Percentiles rank a stretch among this genome's conserved stretches.
These are phyloP conservation scores for Anthrax anthrax DNA, from an alignment of 2,888 invertebrate species.

Conservation along the genomic window DNA sequence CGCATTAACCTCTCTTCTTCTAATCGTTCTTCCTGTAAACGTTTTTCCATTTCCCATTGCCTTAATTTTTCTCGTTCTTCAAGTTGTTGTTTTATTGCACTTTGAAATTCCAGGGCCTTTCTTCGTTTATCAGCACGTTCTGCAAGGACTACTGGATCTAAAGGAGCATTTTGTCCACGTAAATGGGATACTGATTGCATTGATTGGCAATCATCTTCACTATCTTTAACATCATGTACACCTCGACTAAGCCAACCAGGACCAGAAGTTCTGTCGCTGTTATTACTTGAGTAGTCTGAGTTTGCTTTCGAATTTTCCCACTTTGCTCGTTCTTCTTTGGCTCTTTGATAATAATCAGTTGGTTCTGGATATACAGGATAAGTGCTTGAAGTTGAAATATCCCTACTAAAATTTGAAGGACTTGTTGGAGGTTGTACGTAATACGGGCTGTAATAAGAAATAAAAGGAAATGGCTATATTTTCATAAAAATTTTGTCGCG, in stretches of 20 bases:
- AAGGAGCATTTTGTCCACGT: constrained; percentile 72
- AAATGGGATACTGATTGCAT: constrained; percentile 46
- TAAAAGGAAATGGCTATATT: not conserved
- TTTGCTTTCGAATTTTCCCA: constrained; percentile 52
- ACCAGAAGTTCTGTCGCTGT: constrained; percentile 27
- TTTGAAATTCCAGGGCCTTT: constrained; percentile 74
- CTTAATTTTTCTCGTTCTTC: constrained; percentile 65
- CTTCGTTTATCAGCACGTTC: constrained; percentile 70
- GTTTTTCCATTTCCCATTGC: constrained; percentile 60
- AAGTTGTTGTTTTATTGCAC: constrained; percentile 69
- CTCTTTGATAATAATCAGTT: constrained; percentile 27
- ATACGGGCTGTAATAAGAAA: constrained; percentile 15
- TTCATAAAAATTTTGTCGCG: not conserved
- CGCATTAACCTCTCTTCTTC: constrained; percentile 64
- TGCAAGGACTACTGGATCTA: constrained; percentile 64
- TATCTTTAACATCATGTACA: constrained; percentile 36
- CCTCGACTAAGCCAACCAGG: constrained; percentile 43
- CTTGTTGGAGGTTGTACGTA: constrained; percentile 24
- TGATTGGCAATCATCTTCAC: constrained; percentile 32
- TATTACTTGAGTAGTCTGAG: constrained; percentile 25
- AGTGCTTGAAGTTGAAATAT: constrained; percentile 32
- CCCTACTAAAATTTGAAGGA: constrained; percentile 20
- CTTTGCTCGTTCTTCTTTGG: constrained; percentile 46
- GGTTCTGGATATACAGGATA: constrained; percentile 27
- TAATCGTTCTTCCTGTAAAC: constrained; percentile 59